Evolutionary conservation across 2,113 vertebrate species (phyloP), one percentile per base, ranked within the genome.

Genomic region (Neogale vison): DNA sequence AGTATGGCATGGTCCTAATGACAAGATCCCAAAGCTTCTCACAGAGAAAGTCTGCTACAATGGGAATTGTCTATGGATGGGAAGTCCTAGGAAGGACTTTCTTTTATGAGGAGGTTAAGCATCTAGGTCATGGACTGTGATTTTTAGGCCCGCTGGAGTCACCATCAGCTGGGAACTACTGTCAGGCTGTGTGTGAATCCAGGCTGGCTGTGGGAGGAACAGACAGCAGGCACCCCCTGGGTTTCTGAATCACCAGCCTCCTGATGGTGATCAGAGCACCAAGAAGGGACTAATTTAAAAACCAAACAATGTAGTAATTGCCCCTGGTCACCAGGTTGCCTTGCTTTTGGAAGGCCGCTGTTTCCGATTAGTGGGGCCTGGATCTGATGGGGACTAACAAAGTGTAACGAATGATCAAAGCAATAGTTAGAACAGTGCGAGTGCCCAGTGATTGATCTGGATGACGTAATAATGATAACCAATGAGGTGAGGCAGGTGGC

Each of bases 351-450:
- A 98, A 87, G 34, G 67, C 98, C 90, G 96, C 98, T 99, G 99
- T 98, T 99, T 99, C 97, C 98, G 96, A 99, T 99, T 99, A 99
- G 92, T 57, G 47, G 96, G 97, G 98, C 96, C 99, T 99, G 99
- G 98, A 97, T 98, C 98, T 97, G 99, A 99, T 99, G 98, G 99
- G 98, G 97, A 98, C 98, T 99, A 99, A 99, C 98, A 98, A 99
- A 99, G 98, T 99, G 98, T 98, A 99, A 98, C 99, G 98, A 99
- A 99, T 99, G 98, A 99, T 99, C 99, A 99, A 99, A 99, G 99
- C 83, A 15, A 94, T 95, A 97, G 98, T 99, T 98, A 98, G 97
- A 97, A 96, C 97, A 97, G 98, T 90, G 90, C 81, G 97, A 98
- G 98, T 96, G 97, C 97, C 98, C 98, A 98, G 97, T 98, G 99